Evolutionary conservation across 2,113 vertebrate species (phyloP), one percentile per base, ranked within the genome.

Genomic region (Cavia aperea): DNA sequence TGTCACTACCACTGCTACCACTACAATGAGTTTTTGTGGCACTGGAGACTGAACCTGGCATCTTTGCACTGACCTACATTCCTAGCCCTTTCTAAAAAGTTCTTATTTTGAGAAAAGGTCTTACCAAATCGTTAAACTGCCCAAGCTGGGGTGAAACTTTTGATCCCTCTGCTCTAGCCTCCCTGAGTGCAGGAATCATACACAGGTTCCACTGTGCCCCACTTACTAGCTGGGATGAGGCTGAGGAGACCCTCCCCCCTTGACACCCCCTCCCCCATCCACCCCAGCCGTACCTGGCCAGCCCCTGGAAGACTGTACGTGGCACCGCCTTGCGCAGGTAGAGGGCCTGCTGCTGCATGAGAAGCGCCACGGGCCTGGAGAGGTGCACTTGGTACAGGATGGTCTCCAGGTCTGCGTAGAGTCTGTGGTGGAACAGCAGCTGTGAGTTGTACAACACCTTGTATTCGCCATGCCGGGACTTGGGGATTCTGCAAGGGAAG

Each of bases 401-500:
- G 6, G 97, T 26, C 81, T 97, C 98, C 94, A 99, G 96, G 60
- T 97, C 97, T 21, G 96, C 92, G 26, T 99, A 99, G 29, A 98
- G 95, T 84, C 98, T 97, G 66, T 90, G 96, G 31, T 90, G 97
- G 96, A 99, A 99, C 86, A 95, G 90, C 93, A 98, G 86, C 10
- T 87, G 90, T 0, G 98, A 98, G 94, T 98, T 98, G 96, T 98
- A 98, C 7, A 98, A 97, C 91, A 98, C 96, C 60, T 97, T 97
- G 95, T 97, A 91, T 19, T 92, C 96, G 39, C 97, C 94, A 6
- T 75, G 95, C 49, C 96, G 94, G 23, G 24, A 81, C n/a, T 66
- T 88, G 46, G 89, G 43, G 31, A 96, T 19, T 86, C 98, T 99
- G 97, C 60, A 97, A 98, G 77, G 95, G 68, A 97, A 79, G 96